These are phyloP conservation scores for Schizotus pectinicornis DNA, from an alignment of 2,888 invertebrate species.

Conservation along the genomic window DNA sequence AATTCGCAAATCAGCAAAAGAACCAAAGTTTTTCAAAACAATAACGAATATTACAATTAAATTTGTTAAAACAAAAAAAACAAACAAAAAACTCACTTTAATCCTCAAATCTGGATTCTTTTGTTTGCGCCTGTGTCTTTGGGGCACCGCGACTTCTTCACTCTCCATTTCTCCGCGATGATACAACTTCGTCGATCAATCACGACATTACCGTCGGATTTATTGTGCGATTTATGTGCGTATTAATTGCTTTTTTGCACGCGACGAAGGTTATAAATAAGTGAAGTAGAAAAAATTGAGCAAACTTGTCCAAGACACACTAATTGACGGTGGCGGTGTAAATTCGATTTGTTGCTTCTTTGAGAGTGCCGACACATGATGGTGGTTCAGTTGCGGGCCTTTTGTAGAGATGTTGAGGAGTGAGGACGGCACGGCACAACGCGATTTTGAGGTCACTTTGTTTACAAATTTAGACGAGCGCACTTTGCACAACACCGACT, in stretches of 20 bases:
- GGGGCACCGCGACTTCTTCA: conserved; percentile 35
- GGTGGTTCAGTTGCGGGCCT: too few relatives aligned
- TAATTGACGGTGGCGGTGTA: too few relatives aligned
- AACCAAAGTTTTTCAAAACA: background rate
- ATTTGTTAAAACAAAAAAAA: background rate
- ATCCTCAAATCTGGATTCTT: conserved; percentile 35
- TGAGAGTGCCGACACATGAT: too few relatives aligned
- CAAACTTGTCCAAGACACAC: conserved; percentile 14
- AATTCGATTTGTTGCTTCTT: too few relatives aligned
- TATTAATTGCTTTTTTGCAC: conserved; percentile 13
- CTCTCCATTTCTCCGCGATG: conserved; percentile 31
- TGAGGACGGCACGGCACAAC: conserved; percentile 10
- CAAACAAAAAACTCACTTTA: conserved; percentile 34
- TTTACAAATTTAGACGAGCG: conserved; percentile 29
- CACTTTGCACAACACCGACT: conserved; percentile 19
- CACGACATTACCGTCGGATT: too few relatives aligned
- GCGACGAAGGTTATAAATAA: conserved; percentile 33
- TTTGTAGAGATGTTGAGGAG: too few relatives aligned
- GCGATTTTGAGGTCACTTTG: conserved; percentile 31
- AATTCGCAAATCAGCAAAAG: background rate
- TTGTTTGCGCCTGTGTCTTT: conserved; percentile 40
- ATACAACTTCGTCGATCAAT: background rate
- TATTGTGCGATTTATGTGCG: too few relatives aligned
- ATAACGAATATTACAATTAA: background rate
- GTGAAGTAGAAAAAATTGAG: conserved; percentile 25